These are phyloP conservation scores for Drosophila hamatofila DNA, from an alignment of 2,888 invertebrate species.

Conservation along the genomic window DNA sequence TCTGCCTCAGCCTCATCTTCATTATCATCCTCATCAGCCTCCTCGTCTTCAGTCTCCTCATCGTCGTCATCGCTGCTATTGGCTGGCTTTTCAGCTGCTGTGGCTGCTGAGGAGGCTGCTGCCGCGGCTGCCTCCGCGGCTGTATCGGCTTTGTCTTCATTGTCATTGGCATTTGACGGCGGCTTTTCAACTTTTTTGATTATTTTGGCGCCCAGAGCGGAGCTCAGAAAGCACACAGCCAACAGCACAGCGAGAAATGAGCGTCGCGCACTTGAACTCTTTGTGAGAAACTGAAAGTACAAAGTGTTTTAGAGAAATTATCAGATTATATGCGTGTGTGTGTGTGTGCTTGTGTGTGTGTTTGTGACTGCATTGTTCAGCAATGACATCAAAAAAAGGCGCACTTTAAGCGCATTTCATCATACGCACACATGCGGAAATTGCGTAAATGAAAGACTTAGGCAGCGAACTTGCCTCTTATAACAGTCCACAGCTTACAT, in stretches of 20 bases:
- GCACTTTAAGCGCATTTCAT: constrained; percentile 60
- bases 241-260: constrained; percentile 62
- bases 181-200: constrained; percentile 56
- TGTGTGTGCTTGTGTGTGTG: constrained; percentile 12
- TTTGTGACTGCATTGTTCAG: constrained; percentile 54
- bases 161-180: constrained; percentile 39
- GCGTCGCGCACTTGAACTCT: constrained; percentile 66
- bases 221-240: constrained; percentile 65
- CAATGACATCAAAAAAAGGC: constrained; percentile 47
- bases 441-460: constrained; percentile 78
- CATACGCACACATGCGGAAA: constrained; percentile 51
- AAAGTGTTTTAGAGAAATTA: constrained; percentile 53
- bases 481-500: constrained; percentile 3
- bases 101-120: not conserved
- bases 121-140: constrained; percentile 19
- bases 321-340: constrained; percentile 18
- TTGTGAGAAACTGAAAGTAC: constrained; percentile 77
- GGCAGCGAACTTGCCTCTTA: constrained; percentile 60
- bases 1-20: constrained; percentile 36
- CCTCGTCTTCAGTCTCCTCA: constrained; percentile 42
- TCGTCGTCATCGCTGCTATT: constrained; percentile 33
- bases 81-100: constrained; percentile 25
- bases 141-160: constrained; percentile 47
- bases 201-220: constrained; percentile 69
- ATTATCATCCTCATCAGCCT: constrained; percentile 38